Evolutionary conservation across 2,797 vertebrate genomes (phyloP).

Genomic region (Naso thynnoides): DNA sequence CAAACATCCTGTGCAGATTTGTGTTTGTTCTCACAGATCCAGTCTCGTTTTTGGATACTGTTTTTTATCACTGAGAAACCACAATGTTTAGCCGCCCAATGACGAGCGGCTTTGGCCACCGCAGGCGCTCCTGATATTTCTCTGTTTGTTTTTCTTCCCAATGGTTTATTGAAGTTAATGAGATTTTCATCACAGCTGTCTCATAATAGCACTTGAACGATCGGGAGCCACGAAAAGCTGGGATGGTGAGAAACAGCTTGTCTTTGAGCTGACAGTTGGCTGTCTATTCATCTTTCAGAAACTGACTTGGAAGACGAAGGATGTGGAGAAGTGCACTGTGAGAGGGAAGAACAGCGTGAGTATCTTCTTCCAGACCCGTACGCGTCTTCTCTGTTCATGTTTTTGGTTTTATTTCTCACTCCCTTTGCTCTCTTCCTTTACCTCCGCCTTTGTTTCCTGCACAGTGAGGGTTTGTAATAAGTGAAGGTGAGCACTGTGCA

Average conservation of each 20-base stretch:
- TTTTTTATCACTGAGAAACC: conserved; percentile 45
- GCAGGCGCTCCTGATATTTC: conserved; percentile 35
- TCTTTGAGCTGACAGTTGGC: conserved; percentile 72
- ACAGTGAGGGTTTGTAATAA: conserved; percentile 28
- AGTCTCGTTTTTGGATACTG: conserved; percentile 7
- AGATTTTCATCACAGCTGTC: conserved; percentile 77
- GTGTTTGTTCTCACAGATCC: conserved; percentile 8
- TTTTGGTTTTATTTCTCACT: conserved; percentile 30
- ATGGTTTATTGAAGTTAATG: conserved; percentile 77
- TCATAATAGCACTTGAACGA: conserved; percentile 64
- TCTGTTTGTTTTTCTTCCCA: conserved; percentile 45
- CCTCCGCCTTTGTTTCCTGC: conserved; percentile 23
- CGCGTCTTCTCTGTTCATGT: background rate
- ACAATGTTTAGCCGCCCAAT: conserved; percentile 30
- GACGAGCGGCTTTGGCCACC: conserved; percentile 34
- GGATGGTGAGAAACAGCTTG: conserved; percentile 54
- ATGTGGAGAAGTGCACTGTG: conserved; percentile 89
- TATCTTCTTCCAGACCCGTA: conserved; percentile 51
- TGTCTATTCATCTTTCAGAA: conserved; percentile 81
- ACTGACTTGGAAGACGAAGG: conserved; percentile 89
- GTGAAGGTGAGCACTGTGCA: conserved; percentile 39
- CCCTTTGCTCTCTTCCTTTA: background rate
- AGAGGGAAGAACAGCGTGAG: conserved; percentile 90
- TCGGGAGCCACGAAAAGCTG: conserved; percentile 57
- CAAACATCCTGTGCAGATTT: conserved; percentile 20